phyloP scores from a whole-genome alignment of 2,888 invertebrate species.

The Crossocerus cetratus region DNA sequence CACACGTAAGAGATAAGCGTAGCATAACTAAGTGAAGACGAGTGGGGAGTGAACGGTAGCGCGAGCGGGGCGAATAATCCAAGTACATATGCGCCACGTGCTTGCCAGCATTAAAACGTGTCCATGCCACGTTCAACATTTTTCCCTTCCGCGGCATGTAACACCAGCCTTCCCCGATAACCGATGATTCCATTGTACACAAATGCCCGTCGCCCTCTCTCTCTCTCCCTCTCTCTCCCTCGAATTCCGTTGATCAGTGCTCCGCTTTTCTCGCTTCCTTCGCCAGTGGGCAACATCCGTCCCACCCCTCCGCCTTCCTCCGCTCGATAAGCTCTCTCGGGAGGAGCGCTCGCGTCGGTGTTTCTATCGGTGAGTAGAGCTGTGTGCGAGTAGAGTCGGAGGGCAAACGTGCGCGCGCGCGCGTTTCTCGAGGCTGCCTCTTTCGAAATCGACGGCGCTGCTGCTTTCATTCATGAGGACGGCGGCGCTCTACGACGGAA shows the following conservation, averaged over 20 bases:
- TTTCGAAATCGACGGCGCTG: constrained; percentile 56
- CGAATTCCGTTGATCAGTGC: constrained; percentile 4
- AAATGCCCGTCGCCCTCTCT: constrained; percentile 58
- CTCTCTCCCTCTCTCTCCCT: constrained; percentile 42
- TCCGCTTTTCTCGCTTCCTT: constrained; percentile 4
- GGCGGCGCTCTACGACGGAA: constrained; percentile 42
- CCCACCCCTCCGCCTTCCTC: constrained; percentile 40
- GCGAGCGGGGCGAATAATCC: too few relatives aligned
- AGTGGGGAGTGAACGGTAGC: too few relatives aligned
- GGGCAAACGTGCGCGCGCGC: too few relatives aligned
- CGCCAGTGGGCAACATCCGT: constrained; percentile 38
- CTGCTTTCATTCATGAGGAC: constrained; percentile 59
- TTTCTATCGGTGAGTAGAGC: too few relatives aligned
- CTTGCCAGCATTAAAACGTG: too few relatives aligned
- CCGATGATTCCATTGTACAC: constrained; percentile 62
- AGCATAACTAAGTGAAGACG: too few relatives aligned
- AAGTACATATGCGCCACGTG: too few relatives aligned
- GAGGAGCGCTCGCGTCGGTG: too few relatives aligned
- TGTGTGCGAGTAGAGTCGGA: too few relatives aligned
- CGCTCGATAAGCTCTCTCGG: constrained; percentile 18
- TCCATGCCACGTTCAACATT: constrained; percentile 40
- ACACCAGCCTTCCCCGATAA: constrained; percentile 48
- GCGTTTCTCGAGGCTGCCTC: constrained; percentile 21
- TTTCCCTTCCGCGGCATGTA: constrained; percentile 23
- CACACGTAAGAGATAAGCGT: too few relatives aligned